Conservation (phyloP, 1,140 invertebrate species). For the Kradibia gibbosae region DNA sequence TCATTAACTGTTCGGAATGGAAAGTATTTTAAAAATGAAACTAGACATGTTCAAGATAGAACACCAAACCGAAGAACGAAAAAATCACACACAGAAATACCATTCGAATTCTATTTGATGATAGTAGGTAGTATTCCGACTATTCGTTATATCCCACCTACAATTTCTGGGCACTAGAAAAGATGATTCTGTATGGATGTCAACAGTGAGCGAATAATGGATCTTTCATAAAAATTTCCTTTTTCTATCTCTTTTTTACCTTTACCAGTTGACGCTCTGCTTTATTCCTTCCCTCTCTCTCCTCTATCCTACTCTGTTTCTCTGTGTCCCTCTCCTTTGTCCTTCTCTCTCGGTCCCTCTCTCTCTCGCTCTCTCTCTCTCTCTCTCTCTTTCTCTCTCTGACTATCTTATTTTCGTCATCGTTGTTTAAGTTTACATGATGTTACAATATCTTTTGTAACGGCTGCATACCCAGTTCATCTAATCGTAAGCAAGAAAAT, state of each 20-base stretch:
- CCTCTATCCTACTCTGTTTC: neutral
- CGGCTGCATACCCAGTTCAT: neutral
- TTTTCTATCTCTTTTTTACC: too few relatives aligned
- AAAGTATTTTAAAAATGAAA: neutral
- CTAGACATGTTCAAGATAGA: neutral
- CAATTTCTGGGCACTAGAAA: neutral
- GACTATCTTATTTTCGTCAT: neutral
- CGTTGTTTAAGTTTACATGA: slow-evolving; percentile 1
- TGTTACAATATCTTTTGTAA: neutral
- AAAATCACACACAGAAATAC: neutral
- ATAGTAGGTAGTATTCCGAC: slow-evolving; percentile 6
- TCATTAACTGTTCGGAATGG: too few relatives aligned
- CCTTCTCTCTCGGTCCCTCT: neutral
- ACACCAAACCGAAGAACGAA: neutral
- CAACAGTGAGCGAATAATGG: neutral
- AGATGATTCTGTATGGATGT: slow-evolving; percentile 27
- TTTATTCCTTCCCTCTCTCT: neutral
- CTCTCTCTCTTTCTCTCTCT: neutral
- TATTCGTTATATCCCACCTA: slow-evolving; percentile 36
- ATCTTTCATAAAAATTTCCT: slow-evolving; percentile 13
- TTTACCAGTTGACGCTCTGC: too few relatives aligned
- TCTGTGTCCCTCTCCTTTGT: neutral
- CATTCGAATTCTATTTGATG: slow-evolving; percentile 26
- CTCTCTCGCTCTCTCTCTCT: slow-evolving; percentile 8
- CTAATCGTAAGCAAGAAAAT: neutral